Percentiles rank a stretch among this genome's conserved stretches.
Conservation (phyloP, 23 tunicate species). For the Styela clava region DNA sequence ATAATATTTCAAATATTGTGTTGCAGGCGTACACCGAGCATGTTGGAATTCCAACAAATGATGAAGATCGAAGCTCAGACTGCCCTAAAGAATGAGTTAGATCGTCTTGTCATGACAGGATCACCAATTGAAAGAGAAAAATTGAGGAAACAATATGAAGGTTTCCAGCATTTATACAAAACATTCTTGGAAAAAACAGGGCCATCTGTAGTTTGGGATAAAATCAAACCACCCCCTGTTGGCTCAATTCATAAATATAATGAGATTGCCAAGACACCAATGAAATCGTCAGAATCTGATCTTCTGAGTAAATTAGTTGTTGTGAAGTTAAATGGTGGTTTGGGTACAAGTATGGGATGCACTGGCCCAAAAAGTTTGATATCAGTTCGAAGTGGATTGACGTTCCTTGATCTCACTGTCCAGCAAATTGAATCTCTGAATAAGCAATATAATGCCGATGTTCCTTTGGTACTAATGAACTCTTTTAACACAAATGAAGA, state of each 20-base stretch:
- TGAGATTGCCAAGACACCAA: slow-evolving; percentile 29
- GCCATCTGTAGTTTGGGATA: slow-evolving; percentile 82
- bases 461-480: slow-evolving; percentile 94
- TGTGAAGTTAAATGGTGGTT: slow-evolving; percentile 92
- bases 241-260: slow-evolving; percentile 57
- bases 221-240: slow-evolving; percentile 88
- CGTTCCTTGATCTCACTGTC: slow-evolving; percentile 91
- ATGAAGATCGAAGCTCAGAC: slow-evolving; percentile 97
- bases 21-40: slow-evolving; percentile 63
- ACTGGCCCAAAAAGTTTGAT: slow-evolving; percentile 94
- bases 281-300: slow-evolving; percentile 41
- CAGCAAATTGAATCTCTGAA: slow-evolving; percentile 95
- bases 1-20: background rate
- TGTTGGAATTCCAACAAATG: slow-evolving; percentile 93
- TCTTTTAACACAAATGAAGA: slow-evolving; percentile 97
- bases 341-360: slow-evolving; percentile 97
- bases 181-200: slow-evolving; percentile 71
- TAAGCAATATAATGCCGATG: slow-evolving; percentile 70
- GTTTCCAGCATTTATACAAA: slow-evolving; percentile 73
- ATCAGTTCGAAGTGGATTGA: slow-evolving; percentile 87
- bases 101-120: slow-evolving; percentile 57
- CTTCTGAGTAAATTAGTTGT: slow-evolving; percentile 85
- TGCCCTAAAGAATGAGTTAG: slow-evolving; percentile 70
- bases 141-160: slow-evolving; percentile 63
- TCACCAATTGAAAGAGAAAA: slow-evolving; percentile 36